Percentiles rank a stretch among this genome's conserved stretches.
Evolutionary conservation across 2,888 invertebrate species (phyloP).

Genomic region (Eutolmus rufibarbis): DNA sequence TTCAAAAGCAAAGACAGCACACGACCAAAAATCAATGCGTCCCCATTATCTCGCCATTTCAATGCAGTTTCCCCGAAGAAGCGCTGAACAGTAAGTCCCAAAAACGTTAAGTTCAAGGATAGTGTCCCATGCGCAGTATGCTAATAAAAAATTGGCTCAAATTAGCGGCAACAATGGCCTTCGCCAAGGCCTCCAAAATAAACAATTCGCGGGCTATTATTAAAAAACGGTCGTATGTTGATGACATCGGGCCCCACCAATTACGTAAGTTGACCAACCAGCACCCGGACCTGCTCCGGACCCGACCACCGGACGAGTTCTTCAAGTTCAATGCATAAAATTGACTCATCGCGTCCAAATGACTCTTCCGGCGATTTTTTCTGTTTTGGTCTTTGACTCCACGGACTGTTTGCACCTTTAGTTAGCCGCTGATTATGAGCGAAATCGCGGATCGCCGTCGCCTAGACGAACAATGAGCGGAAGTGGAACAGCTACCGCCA

Average conservation of each 20-base stretch:
- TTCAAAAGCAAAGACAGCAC: background rate
- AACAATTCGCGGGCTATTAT: background rate
- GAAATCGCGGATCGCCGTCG: background rate
- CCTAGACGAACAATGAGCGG: background rate
- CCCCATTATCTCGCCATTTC: background rate
- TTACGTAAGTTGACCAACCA: constrained; percentile 12
- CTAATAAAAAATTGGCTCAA: background rate
- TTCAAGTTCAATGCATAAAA: constrained; percentile 28
- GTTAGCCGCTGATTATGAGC: background rate
- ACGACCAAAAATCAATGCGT: background rate
- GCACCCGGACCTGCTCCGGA: background rate
- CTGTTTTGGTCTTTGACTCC: constrained; percentile 6
- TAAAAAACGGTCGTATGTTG: background rate
- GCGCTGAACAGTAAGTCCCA: background rate
- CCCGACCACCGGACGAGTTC: constrained; percentile 1
- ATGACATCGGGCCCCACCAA: background rate
- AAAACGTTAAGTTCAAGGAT: constrained; percentile 27
- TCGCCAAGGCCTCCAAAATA: background rate
- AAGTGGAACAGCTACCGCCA: background rate
- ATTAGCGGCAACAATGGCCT: background rate
- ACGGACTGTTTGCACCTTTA: background rate
- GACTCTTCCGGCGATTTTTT: background rate
- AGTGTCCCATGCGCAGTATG: background rate
- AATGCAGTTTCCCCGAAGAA: background rate
- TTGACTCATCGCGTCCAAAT: constrained; percentile 9